A percentile compares a stretch with the other conserved stretches of the same genome.
Conservation (phyloP, 1,140 invertebrate genomes). For the Zaprionus ornatus region DNA sequence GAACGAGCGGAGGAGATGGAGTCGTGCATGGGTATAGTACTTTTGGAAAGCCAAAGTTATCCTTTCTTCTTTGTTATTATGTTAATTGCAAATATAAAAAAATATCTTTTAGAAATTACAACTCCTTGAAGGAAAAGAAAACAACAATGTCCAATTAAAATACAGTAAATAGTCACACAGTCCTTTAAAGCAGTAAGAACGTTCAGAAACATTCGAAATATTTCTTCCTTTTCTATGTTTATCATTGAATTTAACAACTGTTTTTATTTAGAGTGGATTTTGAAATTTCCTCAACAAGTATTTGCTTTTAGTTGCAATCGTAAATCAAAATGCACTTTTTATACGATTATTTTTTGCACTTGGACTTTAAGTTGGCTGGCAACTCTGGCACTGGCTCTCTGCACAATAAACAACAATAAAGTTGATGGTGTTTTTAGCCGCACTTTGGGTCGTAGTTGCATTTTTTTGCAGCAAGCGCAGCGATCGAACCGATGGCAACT, state of each 20-base stretch:
- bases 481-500: slow-evolving; percentile 30
- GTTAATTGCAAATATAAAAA: no score
- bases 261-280: slow-evolving; percentile 8
- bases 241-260: background rate
- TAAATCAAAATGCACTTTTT: slow-evolving; percentile 26
- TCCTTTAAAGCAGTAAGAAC: no score
- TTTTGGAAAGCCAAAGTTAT: no score
- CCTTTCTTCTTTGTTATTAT: no score
- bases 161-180: no score
- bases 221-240: background rate
- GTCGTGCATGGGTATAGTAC: no score
- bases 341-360: background rate
- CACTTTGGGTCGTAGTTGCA: background rate
- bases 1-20: no score
- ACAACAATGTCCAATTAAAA: no score
- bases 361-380: slow-evolving; percentile 9
- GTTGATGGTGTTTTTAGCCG: slow-evolving; percentile 23
- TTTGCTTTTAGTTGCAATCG: slow-evolving; percentile 32
- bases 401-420: slow-evolving; percentile 47
- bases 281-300: slow-evolving; percentile 15
- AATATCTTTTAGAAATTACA: no score
- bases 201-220: no score
- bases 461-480: slow-evolving; percentile 6
- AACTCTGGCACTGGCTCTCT: slow-evolving; percentile 11
- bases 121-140: no score